Base-by-base conservation (phyloP, 2,888 invertebrate genomes). In the Eupithecia subfuscata region DNA sequence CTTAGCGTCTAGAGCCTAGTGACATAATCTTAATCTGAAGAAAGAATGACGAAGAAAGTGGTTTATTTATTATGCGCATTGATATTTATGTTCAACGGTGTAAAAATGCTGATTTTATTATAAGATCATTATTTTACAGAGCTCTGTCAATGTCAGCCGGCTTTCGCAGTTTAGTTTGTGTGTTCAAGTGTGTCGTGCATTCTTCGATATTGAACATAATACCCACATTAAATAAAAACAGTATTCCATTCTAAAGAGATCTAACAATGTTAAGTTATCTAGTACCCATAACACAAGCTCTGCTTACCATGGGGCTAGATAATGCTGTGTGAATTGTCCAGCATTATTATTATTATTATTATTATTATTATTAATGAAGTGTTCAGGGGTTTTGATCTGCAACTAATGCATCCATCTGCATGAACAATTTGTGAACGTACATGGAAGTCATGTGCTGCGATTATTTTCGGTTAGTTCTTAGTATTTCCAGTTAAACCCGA, bases 101-200 rank as follows among this genome's bases (percentile, higher is more conserved):
- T 64, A 22, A 71, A 72, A 68, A 75, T 75, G 71, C 48, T 18
- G 56, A 25, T 67, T 67, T 73, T 18, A 43, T 25, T 37, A 63
- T 60, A 4, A 7, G 8, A 25, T 52, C 18, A 63, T 71, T 25
- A 69, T 72, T 40, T 40, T 71, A 64, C 34, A 71, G n/a, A n/a
- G 25, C 43, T 75, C 56, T 70, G 52, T 73, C 70, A 76, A 60
- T 73, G 70, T 73, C 65, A 52, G 56, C 37, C 64, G 34, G 25
- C 63, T 75, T 70, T 75, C 75, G 43, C 69, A 34, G 25, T 22
- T 74, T 70, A 65, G 18, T 69, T 64, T 69, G 75, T 69, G 22
- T 69, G 43, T 69, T 75, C 75, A 71, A 69, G 72, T 69, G 72
- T 72, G 30, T 64, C 30, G 64, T 69, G 40, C 18, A 67, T 67